Evolutionary conservation across 1,140 invertebrate genomes (phyloP), one percentile per base, ranked within the genome.

Genomic region (Listronotus oregonensis): DNA sequence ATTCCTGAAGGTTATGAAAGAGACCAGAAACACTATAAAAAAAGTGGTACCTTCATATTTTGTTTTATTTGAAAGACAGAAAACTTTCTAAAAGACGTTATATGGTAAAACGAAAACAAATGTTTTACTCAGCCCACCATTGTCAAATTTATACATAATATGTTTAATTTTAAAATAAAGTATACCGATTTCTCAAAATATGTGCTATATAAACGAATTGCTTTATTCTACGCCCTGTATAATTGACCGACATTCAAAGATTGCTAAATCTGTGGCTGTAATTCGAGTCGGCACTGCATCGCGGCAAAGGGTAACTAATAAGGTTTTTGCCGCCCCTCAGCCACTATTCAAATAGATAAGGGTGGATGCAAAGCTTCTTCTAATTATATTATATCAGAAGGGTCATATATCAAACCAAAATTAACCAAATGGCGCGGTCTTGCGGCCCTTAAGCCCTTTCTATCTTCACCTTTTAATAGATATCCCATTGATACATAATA

Each of bases 341-440:
- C 75, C 70, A 76, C 75, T 77, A 77, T 75, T 77, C 75, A 76
- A 77, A 76, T 77, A 77, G 75, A 77, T 76, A 77, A 77, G 75
- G 74, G 75, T 76, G 70, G 71, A 73, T 73, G 73, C 73, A 73
- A 73, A 72, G 72, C 74, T 74, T 68, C 73, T 74, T 72, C 74
- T 77, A 77, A 77, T 77, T 77, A 77, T 77, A 77, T 77, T 77
- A 77, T 75, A 76, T 76, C 75, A 75, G 72, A 73, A 62, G 74
- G 74, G 72, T 77, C 75, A 77, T 77, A 77, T 76, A 77, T 77
- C 75, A 77, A 68, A 71, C 61, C 66, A 64, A 73, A 72, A 72
- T 72, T 72, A 72, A 72, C 70, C 70, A 72, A 72, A 72, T 68
- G 67, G 66, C 49, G 50, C 31, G 57, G 64, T 44, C 55, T 47